Evolutionary conservation across 64 coral and sea anemone genomes (phyloP).

Genomic region (Montipora foliosa): DNA sequence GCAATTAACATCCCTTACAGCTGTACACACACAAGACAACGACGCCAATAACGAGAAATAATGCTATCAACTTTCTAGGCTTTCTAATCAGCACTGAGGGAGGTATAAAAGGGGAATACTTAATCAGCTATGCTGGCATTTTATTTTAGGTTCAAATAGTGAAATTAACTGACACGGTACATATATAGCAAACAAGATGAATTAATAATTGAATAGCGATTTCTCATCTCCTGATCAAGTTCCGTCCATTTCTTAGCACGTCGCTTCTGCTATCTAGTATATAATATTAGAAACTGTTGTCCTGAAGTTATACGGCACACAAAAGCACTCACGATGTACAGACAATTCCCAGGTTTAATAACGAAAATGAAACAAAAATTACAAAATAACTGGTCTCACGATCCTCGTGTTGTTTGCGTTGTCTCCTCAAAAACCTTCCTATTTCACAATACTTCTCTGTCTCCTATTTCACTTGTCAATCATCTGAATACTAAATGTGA

Average conservation of each 20-base stretch:
- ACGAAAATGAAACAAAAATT: no score
- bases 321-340: no score
- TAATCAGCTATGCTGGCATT: background rate
- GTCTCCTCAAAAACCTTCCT: no score
- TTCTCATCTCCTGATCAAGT: background rate
- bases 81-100: background rate
- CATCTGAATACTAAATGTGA: no score
- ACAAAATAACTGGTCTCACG: no score
- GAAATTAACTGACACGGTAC: background rate
- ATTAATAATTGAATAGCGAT: background rate
- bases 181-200: background rate
- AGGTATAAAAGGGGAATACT: background rate
- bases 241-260: background rate
- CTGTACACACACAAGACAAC: background rate
- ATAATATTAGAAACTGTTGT: no score
- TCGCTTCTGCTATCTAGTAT: background rate
- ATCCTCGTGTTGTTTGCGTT: no score
- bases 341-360: no score
- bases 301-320: no score
- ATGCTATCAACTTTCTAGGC: background rate
- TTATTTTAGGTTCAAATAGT: background rate
- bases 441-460: no score
- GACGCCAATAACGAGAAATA: constrained; percentile 6
- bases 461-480: no score
- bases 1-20: no score